Conservation (phyloP, 2,113 vertebrate species). For the Eurypyga helias region DNA sequence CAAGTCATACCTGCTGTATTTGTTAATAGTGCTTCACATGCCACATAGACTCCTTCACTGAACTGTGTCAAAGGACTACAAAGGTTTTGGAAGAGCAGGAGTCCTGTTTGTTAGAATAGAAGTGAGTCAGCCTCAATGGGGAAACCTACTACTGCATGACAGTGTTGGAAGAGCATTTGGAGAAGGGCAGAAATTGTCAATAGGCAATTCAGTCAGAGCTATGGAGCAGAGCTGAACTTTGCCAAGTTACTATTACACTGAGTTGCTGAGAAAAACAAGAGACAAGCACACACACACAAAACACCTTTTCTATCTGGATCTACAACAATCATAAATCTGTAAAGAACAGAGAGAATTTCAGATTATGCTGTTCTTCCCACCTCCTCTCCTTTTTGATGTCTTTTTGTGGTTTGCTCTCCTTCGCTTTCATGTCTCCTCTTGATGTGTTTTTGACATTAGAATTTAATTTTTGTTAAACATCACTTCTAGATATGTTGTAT, state of each 20-base stretch:
- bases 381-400: not conserved
- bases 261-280: not conserved
- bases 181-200: not conserved
- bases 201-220: not conserved
- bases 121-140: not conserved
- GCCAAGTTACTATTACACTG: not conserved
- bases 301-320: not conserved
- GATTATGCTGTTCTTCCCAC: not conserved
- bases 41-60: not conserved
- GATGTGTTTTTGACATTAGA: not conserved
- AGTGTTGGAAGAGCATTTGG: not conserved
- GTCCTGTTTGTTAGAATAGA: not conserved
- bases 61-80: not conserved
- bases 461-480: conserved; percentile 28
- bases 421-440: conserved; percentile 20
- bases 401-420: not conserved
- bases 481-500: not conserved
- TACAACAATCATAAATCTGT: not conserved
- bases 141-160: not conserved
- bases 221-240: not conserved
- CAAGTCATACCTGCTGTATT: not conserved
- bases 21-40: not conserved
- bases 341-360: conserved; percentile 35
- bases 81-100: not conserved
- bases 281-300: no score